Percentiles rank a stretch among this genome's conserved stretches.
phyloP scores from a whole-genome alignment of 2,113 vertebrate genomes.

The Leptodactylus fuscus region DNA sequence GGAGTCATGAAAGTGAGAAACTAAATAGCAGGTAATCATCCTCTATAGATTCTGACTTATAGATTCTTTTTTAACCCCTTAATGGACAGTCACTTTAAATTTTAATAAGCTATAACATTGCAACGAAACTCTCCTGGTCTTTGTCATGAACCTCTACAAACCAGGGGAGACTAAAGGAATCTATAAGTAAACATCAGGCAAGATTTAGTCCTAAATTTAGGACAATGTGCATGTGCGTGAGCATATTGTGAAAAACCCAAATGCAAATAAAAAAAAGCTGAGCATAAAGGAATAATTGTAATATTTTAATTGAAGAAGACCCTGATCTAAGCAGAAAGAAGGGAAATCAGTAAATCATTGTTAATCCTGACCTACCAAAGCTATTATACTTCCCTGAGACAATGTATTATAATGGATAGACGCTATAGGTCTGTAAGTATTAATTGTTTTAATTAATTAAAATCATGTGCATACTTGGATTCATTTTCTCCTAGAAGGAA shows the following conservation, averaged over 20 bases:
- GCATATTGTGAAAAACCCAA: too few species aligned
- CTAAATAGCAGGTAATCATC: too few species aligned
- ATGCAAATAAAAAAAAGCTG: too few species aligned
- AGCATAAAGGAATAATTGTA: not conserved
- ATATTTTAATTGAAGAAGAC: not conserved
- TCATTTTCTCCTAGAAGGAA: not conserved
- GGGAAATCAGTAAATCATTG: not conserved
- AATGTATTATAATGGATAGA: not conserved
- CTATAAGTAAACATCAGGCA: not conserved
- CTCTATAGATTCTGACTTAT: too few species aligned
- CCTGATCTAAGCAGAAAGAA: not conserved
- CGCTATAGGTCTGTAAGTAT: not conserved
- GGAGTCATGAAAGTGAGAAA: too few species aligned
- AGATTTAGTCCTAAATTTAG: not conserved
- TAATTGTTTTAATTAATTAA: not conserved
- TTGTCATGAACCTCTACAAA: not conserved
- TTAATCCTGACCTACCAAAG: not conserved
- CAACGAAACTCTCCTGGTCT: not conserved
- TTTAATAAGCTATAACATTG: not conserved
- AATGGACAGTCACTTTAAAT: too few species aligned
- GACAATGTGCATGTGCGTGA: too few species aligned
- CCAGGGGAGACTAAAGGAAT: not conserved
- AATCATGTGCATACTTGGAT: not conserved
- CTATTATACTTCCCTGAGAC: not conserved
- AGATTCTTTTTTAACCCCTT: too few species aligned